Base-by-base conservation (phyloP, 2,888 invertebrate species). In the Hypolimnas misippus region DNA sequence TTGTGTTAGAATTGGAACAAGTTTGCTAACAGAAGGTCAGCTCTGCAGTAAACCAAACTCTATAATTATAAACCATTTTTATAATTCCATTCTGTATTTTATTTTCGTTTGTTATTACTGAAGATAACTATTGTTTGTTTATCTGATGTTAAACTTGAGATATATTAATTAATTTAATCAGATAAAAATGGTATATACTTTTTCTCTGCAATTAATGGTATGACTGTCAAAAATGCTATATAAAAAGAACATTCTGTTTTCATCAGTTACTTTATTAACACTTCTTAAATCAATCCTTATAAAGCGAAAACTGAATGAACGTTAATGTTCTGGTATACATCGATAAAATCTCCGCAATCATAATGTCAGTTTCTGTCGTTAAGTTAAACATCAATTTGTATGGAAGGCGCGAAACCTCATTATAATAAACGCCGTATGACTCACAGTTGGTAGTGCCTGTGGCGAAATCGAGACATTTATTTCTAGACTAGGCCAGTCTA, bases 1-100 rank as follows among this genome's bases (percentile, higher is more conserved):
- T 55, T 57, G 59, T 51, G 70, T 71, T 76, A 72, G 73, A 85
- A 83, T 79, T 84, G 76, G 82, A 79, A 76, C 83, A 73, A 76
- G 73, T 63, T 69, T 55, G 63, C 62, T 65, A 51, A 49, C 62
- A 63, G 63, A 69, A 72, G 69, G 68, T 68, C 67, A 67, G 61
- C 57, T 57, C 49, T 52, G 57, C 52, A 54, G 52, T 64, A 58
- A 49, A 62, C 57, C 49, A 52, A 50, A 60, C 46, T 63, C 61
- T 68, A 55, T 62, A 63, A 57, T 55, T 58, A 55, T 63, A 31
- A 54, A 17, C 42, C 53, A 33, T 54, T 40, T 54, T 57, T 57
- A 19, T 44, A 19, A 54, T 54, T 33, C 33, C 16, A 51, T 14
- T 14, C 19, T 42, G 14, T 49, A 10, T 29, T 21, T 40, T 55